These are phyloP conservation scores for Clarias fuscus DNA, from an alignment of 2,797 vertebrate genomes.

Conservation along the genomic window DNA sequence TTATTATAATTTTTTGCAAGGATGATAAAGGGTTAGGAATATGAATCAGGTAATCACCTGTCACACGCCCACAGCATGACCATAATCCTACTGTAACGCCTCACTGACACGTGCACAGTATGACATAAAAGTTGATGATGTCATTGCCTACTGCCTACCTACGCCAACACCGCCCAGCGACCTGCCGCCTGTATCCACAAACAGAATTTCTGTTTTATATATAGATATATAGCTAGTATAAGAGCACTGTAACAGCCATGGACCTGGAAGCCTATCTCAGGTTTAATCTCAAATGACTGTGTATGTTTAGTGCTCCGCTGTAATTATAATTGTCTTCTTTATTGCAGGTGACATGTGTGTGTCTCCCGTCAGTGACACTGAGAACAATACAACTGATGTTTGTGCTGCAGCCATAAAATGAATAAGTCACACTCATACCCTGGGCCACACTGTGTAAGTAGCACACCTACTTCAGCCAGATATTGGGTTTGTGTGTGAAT, in stretches of 20 bases:
- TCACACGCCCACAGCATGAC: no score
- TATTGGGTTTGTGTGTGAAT: not conserved
- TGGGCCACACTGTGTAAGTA: slow-evolving; percentile 11
- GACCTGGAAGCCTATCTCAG: not conserved
- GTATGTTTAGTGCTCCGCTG: not conserved
- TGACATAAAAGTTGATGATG: no score
- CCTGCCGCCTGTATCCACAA: no score
- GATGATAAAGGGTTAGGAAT: no score
- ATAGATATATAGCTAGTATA: not conserved
- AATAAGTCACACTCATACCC: slow-evolving; percentile 10
- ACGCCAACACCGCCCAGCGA: no score
- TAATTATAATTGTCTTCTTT: not conserved
- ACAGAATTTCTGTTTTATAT: no score
- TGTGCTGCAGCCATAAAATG: slow-evolving; percentile 3
- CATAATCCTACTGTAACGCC: no score
- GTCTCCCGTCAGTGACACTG: not conserved
- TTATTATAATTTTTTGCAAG: no score
- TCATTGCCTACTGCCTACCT: no score
- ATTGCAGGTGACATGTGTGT: slow-evolving; percentile 3
- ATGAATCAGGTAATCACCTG: no score
- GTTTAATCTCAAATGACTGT: not conserved
- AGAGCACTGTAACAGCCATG: not conserved
- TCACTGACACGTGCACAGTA: no score
- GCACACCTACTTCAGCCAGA: not conserved
- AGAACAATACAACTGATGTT: not conserved